These are phyloP conservation scores for Cassiopea xamachana DNA, from an alignment of 30 jellyfish, hydroid and myxozoan species.

Conservation along the genomic window DNA sequence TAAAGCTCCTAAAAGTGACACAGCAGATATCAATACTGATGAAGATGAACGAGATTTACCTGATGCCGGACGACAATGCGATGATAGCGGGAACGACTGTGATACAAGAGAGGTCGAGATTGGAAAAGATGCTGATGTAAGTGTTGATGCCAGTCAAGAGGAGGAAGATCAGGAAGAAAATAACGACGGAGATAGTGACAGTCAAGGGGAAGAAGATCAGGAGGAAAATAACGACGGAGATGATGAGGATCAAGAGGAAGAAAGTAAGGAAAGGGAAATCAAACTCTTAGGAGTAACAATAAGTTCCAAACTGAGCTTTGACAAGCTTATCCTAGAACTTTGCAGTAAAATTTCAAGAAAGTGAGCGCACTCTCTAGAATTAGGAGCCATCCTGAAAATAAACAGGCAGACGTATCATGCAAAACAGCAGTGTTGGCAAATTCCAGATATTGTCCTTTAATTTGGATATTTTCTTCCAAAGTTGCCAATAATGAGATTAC, in stretches of 20 bases:
- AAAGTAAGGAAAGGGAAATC: background rate
- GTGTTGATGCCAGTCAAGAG: background rate
- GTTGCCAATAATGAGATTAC: no score
- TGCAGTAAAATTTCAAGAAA: no score
- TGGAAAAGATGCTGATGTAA: constrained; percentile 21
- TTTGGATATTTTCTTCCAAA: no score
- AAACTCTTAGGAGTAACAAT: background rate
- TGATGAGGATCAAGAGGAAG: background rate
- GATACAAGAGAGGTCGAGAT: background rate
- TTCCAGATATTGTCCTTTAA: no score
- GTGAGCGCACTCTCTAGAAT: no score
- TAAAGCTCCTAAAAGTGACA: constrained; percentile 23
- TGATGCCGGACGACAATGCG: background rate
- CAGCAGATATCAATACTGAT: constrained; percentile 5
- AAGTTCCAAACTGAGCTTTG: no score
- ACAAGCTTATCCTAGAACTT: no score
- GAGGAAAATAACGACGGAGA: background rate
- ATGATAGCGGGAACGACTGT: constrained; percentile 10
- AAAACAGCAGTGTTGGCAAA: no score
- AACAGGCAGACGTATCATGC: no score
- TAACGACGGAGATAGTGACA: background rate
- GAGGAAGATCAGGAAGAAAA: background rate
- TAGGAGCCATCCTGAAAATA: no score
- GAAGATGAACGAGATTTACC: constrained; percentile 17
- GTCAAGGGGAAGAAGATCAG: background rate